These are phyloP conservation scores for Mesembrinibis cayennensis DNA, from an alignment of 2,113 vertebrate species.

Conservation along the genomic window DNA sequence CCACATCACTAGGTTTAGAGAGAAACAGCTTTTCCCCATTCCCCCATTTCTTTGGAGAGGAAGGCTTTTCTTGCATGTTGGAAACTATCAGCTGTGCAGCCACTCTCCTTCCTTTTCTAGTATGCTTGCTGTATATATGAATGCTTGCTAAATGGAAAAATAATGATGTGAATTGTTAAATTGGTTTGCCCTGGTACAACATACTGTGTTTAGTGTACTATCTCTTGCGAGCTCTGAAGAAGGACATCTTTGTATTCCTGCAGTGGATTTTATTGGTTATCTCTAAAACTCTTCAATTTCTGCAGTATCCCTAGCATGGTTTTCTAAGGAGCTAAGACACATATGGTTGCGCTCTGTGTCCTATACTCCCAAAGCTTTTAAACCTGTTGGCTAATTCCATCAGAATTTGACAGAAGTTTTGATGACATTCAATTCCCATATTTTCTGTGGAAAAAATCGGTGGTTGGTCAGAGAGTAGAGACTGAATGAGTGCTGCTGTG, in stretches of 20 bases:
- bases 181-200: not conserved
- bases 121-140: not conserved
- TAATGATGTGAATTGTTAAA: not conserved
- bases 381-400: not conserved
- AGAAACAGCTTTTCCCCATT: not conserved
- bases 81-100: not conserved
- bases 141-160: not conserved
- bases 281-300: not conserved
- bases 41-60: fast-evolving
- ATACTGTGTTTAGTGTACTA: not conserved
- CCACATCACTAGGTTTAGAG: not conserved
- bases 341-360: not conserved
- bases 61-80: not conserved
- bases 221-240: not conserved
- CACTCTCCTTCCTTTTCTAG: not conserved
- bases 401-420: not conserved
- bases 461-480: not conserved
- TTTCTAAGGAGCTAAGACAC: not conserved
- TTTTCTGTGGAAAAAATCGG: not conserved
- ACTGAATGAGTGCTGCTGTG: not conserved
- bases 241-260: not conserved
- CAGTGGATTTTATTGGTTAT: not conserved
- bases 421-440: not conserved
- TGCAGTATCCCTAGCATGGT: not conserved
- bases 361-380: not conserved